Percentiles rank a stretch among this genome's conserved stretches.
These are phyloP conservation scores for Oxyruncus cristatus DNA, from an alignment of 2,113 vertebrate genomes.

Conservation along the genomic window DNA sequence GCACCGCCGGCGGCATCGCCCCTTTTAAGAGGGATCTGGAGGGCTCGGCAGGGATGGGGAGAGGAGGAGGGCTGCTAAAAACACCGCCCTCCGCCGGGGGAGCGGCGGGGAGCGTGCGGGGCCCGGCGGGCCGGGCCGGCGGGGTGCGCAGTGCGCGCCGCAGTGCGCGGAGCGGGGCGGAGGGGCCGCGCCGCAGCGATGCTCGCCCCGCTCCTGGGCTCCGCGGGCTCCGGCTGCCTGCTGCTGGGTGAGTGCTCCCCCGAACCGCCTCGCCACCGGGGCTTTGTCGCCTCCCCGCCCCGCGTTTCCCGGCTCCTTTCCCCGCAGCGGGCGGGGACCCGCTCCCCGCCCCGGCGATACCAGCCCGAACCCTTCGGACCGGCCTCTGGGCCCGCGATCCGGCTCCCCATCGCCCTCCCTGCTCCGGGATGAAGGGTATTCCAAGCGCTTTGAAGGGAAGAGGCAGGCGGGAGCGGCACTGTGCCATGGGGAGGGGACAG, in stretches of 20 bases:
- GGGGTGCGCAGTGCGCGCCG: conserved; percentile 37
- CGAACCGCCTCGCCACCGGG: no score
- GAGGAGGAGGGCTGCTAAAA: conserved; percentile 33
- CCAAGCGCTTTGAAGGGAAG: background rate
- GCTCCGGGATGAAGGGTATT: background rate
- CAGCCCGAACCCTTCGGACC: background rate
- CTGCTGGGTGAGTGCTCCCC: conserved; percentile 70
- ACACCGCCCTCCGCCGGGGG: background rate
- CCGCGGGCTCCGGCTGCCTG: conserved; percentile 75
- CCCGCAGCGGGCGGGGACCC: background rate
- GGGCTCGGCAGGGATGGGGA: background rate
- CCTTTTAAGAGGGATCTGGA: background rate
- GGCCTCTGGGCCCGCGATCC: background rate
- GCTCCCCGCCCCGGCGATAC: background rate
- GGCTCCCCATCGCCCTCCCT: background rate
- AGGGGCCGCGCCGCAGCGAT: conserved; percentile 63
- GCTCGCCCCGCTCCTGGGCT: conserved; percentile 76
- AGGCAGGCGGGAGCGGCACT: background rate
- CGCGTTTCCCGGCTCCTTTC: background rate
- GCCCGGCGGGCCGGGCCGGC: background rate
- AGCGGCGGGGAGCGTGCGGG: background rate
- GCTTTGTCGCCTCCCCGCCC: background rate
- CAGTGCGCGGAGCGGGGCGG: conserved; percentile 12
- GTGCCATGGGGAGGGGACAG: background rate
- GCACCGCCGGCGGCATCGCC: background rate